Conservation (phyloP, 2,797 vertebrate species). For the Tapirus indicus region DNA sequence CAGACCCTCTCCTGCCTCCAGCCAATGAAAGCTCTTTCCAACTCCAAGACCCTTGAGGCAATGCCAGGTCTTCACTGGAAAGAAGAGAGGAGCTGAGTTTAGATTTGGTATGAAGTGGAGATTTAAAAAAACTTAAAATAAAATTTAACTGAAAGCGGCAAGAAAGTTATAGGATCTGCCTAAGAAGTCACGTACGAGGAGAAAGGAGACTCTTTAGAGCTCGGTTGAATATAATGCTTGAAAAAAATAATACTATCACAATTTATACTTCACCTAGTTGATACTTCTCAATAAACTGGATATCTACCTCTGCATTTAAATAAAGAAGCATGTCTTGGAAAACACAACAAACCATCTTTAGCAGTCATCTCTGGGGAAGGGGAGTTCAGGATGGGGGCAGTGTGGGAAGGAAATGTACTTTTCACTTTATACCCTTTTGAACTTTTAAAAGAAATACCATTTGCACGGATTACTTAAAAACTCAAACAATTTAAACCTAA, state of each 20-base stretch:
- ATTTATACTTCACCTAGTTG: not conserved
- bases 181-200: not conserved
- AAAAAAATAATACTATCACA: not conserved
- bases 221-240: not conserved
- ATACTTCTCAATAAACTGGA: not conserved
- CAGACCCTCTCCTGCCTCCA: not conserved
- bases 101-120: not conserved
- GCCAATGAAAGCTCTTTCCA: not conserved
- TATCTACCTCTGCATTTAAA: not conserved
- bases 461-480: not conserved
- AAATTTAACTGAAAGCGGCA: not conserved
- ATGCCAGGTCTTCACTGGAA: not conserved
- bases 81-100: not conserved
- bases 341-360: not conserved
- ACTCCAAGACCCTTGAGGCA: not conserved
- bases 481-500: not conserved
- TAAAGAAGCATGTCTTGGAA: not conserved
- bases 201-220: not conserved
- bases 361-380: not conserved
- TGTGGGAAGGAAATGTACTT: constrained; percentile 2
- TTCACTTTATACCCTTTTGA: not conserved
- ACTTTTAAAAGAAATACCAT: not conserved
- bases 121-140: constrained; percentile 18
- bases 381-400: not conserved
- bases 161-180: not conserved